Evolutionary conservation across 2,797 vertebrate species (phyloP), one percentile per base, ranked within the genome.

Genomic region (Malurus leucopterus): DNA sequence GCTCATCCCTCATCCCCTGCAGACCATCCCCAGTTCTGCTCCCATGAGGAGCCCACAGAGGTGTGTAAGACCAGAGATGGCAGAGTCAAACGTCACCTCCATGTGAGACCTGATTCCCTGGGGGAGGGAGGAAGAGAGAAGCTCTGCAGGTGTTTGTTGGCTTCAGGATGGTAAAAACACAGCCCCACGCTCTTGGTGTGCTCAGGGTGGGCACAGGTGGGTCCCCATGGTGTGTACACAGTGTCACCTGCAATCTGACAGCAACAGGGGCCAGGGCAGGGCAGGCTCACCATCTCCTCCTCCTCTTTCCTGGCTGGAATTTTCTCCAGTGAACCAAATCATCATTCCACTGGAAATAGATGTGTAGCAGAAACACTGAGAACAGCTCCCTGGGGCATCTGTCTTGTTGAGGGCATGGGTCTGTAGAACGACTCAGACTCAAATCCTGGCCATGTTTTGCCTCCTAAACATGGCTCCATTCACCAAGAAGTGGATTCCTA

Each of bases 401-500:
- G 3, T 73, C 50, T 57, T 71, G 46, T 72, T 53, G 5, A 53
- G 64, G 26, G 20, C n/a, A 23, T 3, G 24, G 55, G 15, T 81
- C 46, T 84, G 49, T 21, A 75, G 83, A 54, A 12, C 38, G 15
- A 18, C 68, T 70, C 86, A 91, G 36, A 18, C 34, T 34, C 74
- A 32, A 78, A n/a, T 41, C 15, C 14, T 30, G 84, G 50, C 34
- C 47, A n/a, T 36, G 44, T 36, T 27, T 62, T 81, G 23, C 79
- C 58, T 89, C 58, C 32, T 51, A 22, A 83, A 49, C 69, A 22
- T 4, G 44, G 11, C 19, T 78, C 9, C 21, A 8, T 47, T 88
- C 50, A 47, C 22, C 46, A 32, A 36, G 90, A 78, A 69, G 23
- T 53, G 73, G 65, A 27, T 88, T 90, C 77, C 84, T 86, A 19